Evolutionary conservation across 2,888 invertebrate species (phyloP), one percentile per base, ranked within the genome.

Genomic region (Zygogramma bicolorata): DNA sequence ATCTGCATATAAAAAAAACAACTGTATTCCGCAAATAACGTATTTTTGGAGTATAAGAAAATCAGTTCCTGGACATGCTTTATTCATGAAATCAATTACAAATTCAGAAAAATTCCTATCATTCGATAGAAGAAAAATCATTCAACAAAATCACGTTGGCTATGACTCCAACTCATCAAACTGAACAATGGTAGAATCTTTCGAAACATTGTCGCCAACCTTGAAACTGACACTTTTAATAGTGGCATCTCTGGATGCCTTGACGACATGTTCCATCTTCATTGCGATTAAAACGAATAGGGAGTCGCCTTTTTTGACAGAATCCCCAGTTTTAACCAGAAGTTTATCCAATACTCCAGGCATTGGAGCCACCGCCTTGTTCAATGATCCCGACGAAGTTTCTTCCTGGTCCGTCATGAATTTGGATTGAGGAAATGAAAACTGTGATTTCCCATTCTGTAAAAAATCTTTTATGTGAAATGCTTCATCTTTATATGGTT

Each of bases 231-330:
- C 88, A 3, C 91, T 90, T 59, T 93, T 91, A 2, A 99, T 92
- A 5, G 89, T 90, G 59, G 95, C 97, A 84, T 94, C 92, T 57
- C 91, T 89, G 0, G 94, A 92, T 2, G 98, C 95, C 80, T 94
- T 94, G 13, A 99, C 93, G 13, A 97, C 93, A 86, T 98, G 95
- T 90, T 99, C 99, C 99, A 99, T 99, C 89, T 99, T 99, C 99
- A 99, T 99, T 0, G 99, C 99, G 77, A 98, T 97, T 84, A 99
- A 93, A 57, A 98, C 94, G 73, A 98, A 93, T 2, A 99, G 88
- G 0, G 95, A 93, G 84, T 99, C 97, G 0, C 98, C 98, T 84
- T 92, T 91, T 75, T 92, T 92, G 3, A 99, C 97, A 75, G 85
- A 84, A 81, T 97, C 94, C 0, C 97, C 98, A 25, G 91, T 89